Percentiles rank a stretch among this genome's conserved stretches.
Conservation (phyloP, 2,797 vertebrate species). For the Sebastes matsubarae region DNA sequence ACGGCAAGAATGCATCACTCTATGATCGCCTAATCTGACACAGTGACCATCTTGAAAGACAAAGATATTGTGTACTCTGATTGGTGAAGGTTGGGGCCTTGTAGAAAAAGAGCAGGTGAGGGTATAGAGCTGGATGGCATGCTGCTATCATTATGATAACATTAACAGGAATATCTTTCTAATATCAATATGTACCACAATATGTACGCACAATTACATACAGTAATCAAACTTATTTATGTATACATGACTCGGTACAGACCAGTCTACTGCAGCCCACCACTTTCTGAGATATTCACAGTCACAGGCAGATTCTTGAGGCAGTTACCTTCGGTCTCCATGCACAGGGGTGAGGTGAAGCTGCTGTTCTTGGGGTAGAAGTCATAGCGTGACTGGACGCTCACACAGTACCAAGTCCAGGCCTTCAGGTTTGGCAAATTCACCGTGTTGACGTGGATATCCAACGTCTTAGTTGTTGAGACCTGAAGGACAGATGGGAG, state of each 20-base stretch:
- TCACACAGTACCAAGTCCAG: conserved; percentile 78
- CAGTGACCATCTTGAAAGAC: too few species aligned
- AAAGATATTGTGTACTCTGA: too few species aligned
- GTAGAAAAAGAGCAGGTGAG: too few species aligned
- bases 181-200: too few species aligned
- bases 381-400: conserved; percentile 46
- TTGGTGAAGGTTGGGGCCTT: too few species aligned
- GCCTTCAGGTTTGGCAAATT: conserved; percentile 54
- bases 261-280: background rate
- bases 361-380: conserved; percentile 69
- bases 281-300: background rate
- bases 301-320: background rate
- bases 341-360: conserved; percentile 64
- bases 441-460: conserved; percentile 16
- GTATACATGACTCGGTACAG: background rate
- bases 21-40: too few species aligned
- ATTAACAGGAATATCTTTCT: too few species aligned
- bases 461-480: background rate
- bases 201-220: too few species aligned
- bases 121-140: too few species aligned
- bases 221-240: background rate
- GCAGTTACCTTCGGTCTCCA: conserved; percentile 62
- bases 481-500: conserved; percentile 28
- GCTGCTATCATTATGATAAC: too few species aligned
- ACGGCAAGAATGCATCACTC: too few species aligned